These are phyloP conservation scores for Zenarchopterus dispar DNA, from an alignment of 2,797 vertebrate genomes.

Conservation along the genomic window DNA sequence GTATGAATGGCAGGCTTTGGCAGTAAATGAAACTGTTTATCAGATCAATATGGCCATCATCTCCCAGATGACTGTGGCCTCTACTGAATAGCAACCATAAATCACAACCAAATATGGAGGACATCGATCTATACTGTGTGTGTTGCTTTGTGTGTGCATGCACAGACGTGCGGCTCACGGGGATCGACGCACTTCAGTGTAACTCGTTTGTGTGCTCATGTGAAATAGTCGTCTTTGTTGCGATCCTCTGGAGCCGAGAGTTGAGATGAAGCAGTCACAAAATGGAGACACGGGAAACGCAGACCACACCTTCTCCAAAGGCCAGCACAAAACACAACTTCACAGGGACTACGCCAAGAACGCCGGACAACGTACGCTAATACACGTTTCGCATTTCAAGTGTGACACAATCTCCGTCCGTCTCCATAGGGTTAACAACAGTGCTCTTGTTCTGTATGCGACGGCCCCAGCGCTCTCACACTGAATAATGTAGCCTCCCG, in stretches of 20 bases:
- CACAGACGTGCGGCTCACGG: neutral
- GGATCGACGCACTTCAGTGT: conserved; percentile 1
- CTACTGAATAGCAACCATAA: conserved; percentile 86
- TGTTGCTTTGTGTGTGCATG: conserved; percentile 15
- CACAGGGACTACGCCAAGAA: neutral
- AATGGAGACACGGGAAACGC: conserved; percentile 42
- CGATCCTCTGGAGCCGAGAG: conserved; percentile 25
- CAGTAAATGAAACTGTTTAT: conserved; percentile 88
- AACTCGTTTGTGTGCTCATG: conserved; percentile 17
- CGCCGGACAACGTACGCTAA: neutral
- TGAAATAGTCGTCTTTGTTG: conserved; percentile 21
- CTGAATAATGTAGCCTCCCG: conserved; percentile 78
- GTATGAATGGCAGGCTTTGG: conserved; percentile 78
- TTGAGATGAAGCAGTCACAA: conserved; percentile 42
- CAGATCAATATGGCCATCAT: conserved; percentile 90
- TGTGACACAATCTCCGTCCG: conserved; percentile 32
- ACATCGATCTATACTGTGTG: conserved; percentile 64
- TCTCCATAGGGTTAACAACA: conserved; percentile 60
- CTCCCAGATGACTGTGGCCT: conserved; percentile 88
- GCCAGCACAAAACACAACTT: neutral
- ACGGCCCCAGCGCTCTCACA: conserved; percentile 68
- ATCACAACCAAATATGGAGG: conserved; percentile 82
- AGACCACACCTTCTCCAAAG: conserved; percentile 58
- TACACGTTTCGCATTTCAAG: conserved; percentile 3
- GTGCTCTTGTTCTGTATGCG: conserved; percentile 56